phyloP scores from a whole-genome alignment of 2,888 invertebrate genomes.

The Drosophila vallismaia region DNA sequence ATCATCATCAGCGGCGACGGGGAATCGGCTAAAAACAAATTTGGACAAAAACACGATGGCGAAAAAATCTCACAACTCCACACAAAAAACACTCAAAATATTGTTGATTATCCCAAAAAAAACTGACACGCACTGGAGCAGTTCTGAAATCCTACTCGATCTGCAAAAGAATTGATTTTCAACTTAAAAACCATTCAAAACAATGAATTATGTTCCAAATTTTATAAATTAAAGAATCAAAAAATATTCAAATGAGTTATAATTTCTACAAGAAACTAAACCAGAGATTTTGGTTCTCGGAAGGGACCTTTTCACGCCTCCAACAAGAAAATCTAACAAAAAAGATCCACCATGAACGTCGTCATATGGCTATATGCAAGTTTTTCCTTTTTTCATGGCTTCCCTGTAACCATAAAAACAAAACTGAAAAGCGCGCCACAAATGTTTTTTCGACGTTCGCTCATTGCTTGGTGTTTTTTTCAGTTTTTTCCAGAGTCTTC shows the following conservation, averaged over 20 bases:
- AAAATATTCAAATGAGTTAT: too few relatives aligned
- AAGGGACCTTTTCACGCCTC: slow-evolving; percentile 6
- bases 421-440: slow-evolving; percentile 38
- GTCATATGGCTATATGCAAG: slow-evolving; percentile 41
- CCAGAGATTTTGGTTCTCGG: neutral
- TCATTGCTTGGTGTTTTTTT: slow-evolving; percentile 10
- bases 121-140: slow-evolving; percentile 10
- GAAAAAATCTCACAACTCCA: slow-evolving; percentile 61
- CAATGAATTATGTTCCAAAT: neutral
- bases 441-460: slow-evolving; percentile 42
- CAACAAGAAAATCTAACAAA: slow-evolving; percentile 5
- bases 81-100: slow-evolving; percentile 75
- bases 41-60: slow-evolving; percentile 24
- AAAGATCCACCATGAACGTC: slow-evolving; percentile 38
- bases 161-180: neutral
- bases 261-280: too few relatives aligned
- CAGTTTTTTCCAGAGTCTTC: slow-evolving; percentile 31
- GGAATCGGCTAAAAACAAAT: slow-evolving; percentile 29
- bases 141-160: neutral
- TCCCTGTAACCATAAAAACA: slow-evolving; percentile 39
- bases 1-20: slow-evolving; percentile 21
- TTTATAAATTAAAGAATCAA: too few relatives aligned
- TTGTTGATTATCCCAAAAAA: slow-evolving; percentile 69
- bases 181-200: neutral
- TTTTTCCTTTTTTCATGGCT: neutral